Base-by-base conservation (phyloP, 2,888 invertebrate genomes). In the Drosophila mulleri region DNA sequence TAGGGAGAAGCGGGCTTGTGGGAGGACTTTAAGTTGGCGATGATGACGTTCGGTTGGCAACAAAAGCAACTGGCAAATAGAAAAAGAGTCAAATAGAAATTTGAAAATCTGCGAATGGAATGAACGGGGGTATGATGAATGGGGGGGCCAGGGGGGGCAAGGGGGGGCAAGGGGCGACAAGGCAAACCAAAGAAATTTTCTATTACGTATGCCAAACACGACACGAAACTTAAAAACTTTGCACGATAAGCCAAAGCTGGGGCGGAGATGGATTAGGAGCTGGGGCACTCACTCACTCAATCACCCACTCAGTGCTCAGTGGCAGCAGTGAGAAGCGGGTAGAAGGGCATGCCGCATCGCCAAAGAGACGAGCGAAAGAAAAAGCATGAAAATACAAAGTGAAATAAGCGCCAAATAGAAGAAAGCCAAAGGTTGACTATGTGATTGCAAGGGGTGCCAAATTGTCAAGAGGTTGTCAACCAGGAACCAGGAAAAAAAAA, bases 161-260 rank as follows among this genome's bases (percentile, higher is more conserved):
- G 53, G 44, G 18, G 23, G 0, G 26, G 14, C 2, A 1, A 0
- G 11, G 42, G 44, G 42, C 3, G 18, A 5, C 59, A n/a, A 29
- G 71, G 56, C 68, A 73, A 70, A 68, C 53, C 56, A 53, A 54
- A 54, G 20, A 67, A 78, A 88, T 69, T 61, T 84, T 77, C 67
- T 69, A 87, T 89, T 87, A 86, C 80, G 90, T 88, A 88, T 89
- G 83, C 87, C 90, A 78, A 83, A 83, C 87, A 88, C 90, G 90
- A 77, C 80, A 72, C 72, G 81, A 88, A 88, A 88, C 90, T 90
- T 88, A 88, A 88, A 89, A 88, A 89, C 90, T 90, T 88, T 90
- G 84, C 89, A 77, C 90, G 90, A 87, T 89, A 89, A 87, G 86
- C 81, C 75, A 68, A 74, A 70, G 59, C 68, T 70, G 57, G 44